phyloP scores from a whole-genome alignment of 2,113 vertebrate genomes.

The Recurvirostra avosetta region DNA sequence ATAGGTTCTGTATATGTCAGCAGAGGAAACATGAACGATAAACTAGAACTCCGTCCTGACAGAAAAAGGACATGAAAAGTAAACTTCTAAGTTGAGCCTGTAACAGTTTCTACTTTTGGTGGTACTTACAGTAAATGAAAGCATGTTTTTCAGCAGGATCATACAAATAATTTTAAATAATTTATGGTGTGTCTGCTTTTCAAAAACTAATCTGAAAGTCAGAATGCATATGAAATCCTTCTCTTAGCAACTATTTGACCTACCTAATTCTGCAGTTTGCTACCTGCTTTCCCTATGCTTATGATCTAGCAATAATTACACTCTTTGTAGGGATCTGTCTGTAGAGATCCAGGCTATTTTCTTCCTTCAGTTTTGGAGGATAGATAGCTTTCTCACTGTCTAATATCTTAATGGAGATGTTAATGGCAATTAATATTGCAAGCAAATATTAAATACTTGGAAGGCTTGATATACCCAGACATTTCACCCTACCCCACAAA shows the following conservation, averaged over 20 bases:
- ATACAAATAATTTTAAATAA: background rate
- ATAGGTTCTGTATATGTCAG: background rate
- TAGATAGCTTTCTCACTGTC: background rate
- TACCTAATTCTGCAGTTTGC: background rate
- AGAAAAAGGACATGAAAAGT: background rate
- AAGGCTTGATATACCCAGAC: background rate
- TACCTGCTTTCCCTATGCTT: background rate
- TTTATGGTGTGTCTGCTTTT: background rate
- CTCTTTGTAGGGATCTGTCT: background rate
- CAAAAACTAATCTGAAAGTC: background rate
- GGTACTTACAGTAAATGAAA: background rate
- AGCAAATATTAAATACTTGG: background rate
- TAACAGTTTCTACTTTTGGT: background rate
- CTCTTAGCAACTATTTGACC: background rate
- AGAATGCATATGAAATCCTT: background rate
- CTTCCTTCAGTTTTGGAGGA: background rate
- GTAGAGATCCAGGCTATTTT: background rate
- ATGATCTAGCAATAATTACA: background rate
- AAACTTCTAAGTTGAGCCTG: background rate
- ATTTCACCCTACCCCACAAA: background rate
- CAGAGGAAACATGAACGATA: background rate
- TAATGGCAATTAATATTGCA: background rate
- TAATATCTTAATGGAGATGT: background rate
- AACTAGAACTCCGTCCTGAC: background rate
- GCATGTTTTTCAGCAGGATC: background rate